Conservation (phyloP, 2,888 invertebrate genomes). For the Ophion costatus region DNA sequence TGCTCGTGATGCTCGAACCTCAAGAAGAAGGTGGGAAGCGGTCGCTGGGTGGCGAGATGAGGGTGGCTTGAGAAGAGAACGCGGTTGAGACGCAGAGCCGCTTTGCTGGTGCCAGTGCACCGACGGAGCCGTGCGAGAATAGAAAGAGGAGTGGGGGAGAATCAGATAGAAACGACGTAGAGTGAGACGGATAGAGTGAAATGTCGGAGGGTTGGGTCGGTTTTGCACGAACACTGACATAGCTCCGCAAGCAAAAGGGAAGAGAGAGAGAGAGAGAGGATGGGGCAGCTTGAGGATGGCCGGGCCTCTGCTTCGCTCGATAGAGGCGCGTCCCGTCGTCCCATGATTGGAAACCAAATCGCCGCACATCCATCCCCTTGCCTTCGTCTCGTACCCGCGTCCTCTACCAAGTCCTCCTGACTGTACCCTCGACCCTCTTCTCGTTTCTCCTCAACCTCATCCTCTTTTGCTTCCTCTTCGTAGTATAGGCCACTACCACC, state of each 20-base stretch:
- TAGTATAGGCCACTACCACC: constrained; percentile 60
- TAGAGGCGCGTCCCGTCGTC: constrained; percentile 83
- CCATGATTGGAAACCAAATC: constrained; percentile 84
- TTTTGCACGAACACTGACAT: constrained; percentile 78
- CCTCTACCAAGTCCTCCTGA: constrained; percentile 63
- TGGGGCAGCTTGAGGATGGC: constrained; percentile 81
- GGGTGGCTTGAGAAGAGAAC: constrained; percentile 60
- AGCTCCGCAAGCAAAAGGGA: constrained; percentile 76
- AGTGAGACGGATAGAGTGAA: constrained; percentile 67
- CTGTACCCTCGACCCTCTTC: constrained; percentile 58
- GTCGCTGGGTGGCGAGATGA: constrained; percentile 64
- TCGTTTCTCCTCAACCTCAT: constrained; percentile 58
- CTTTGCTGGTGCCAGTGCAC: constrained; percentile 68
- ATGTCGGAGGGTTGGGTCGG: constrained; percentile 77
- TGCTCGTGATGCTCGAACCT: constrained; percentile 62
- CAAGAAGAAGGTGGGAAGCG: constrained; percentile 69
- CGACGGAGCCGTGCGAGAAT: constrained; percentile 66
- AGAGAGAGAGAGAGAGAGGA: constrained; percentile 66
- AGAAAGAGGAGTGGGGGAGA: constrained; percentile 60
- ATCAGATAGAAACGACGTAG: constrained; percentile 61
- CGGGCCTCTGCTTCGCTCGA: constrained; percentile 82
- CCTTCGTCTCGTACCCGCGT: constrained; percentile 70
- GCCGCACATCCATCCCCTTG: constrained; percentile 82
- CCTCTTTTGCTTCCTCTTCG: constrained; percentile 56
- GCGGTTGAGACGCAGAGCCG: constrained; percentile 69